phyloP scores from a whole-genome alignment of 2,797 vertebrate genomes.

The Phaenicophaeus curvirostris region DNA sequence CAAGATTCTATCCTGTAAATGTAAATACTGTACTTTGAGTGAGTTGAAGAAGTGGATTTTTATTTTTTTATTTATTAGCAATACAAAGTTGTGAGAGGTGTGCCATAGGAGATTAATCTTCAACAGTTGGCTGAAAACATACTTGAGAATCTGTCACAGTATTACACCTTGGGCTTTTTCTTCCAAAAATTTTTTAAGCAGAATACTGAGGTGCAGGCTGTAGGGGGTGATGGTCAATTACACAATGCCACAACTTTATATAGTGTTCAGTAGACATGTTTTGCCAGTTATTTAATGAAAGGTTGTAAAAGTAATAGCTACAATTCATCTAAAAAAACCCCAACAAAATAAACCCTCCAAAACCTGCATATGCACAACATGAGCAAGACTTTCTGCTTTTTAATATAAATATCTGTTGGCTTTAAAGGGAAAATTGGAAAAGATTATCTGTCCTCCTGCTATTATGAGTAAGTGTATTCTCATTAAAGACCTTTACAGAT shows the following conservation, averaged over 20 bases:
- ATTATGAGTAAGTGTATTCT: background rate
- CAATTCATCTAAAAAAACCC: background rate
- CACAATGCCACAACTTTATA: background rate
- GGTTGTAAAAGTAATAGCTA: background rate
- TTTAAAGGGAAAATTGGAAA: conserved; percentile 10
- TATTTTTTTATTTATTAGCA: background rate
- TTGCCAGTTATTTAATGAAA: background rate
- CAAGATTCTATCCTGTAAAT: background rate
- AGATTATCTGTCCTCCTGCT: background rate
- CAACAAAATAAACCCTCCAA: no score
- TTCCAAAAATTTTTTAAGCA: background rate
- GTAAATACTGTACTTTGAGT: background rate
- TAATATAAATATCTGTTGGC: background rate
- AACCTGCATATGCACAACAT: background rate
- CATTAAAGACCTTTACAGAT: background rate
- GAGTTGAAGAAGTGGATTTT: background rate
- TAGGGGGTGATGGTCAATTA: background rate
- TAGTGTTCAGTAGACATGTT: background rate
- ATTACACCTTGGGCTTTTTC: background rate
- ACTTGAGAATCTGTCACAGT: background rate
- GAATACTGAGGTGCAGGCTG: background rate
- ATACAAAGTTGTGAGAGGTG: background rate
- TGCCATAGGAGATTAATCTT: background rate
- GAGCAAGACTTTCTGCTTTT: background rate
- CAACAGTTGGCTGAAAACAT: background rate